Base-by-base conservation (phyloP, 2,888 invertebrate species). In the Conus canariensis region DNA sequence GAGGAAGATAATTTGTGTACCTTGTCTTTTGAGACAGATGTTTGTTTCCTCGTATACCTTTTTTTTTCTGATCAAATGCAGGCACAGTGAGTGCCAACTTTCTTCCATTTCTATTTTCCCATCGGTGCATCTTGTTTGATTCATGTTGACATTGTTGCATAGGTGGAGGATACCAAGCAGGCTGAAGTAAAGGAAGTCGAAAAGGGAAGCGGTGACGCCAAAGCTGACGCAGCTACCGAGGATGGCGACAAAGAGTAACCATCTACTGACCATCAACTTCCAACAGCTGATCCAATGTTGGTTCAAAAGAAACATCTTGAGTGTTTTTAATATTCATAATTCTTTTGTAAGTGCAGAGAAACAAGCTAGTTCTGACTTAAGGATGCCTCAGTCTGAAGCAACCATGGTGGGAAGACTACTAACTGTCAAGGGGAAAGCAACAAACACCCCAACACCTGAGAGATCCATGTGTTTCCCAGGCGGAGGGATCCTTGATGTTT, bases 191-290 rank as follows among this genome's bases (percentile, higher is more conserved):
- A 89, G 85, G 83, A 83, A 14, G 70, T 58, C n/a, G 87, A 80
- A 8, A 89, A 89, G 58, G 91, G 88, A 14, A 90, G 90, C 59
- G 85, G 88, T 56, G 82, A 87, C 67, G 89, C 90, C 59, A 92
- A 85, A 74, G 92, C 89, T n/a, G 92, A 92, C 12, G 70, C 86
- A 12, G 89, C 89, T 90, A 90, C 90, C 45, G 91, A 89, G 82
- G 59, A 85, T 85, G 89, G 70, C 74, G 85, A 89, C 59, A 83
- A 74, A 30, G 89, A 89, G 87, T 87, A 87, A 59, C 85, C 22
- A 85, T 64, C 60, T 60, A 64, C 64, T 16, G 10, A 64, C 64
- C 64, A 64, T 16, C 64, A 5, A 64, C 16, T 87, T 58, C 70
- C 87, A 74, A 30, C 87, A 87, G 12, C 87, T 74, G 45, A 60